Evolutionary conservation across 1,140 invertebrate genomes (phyloP).

Genomic region (Drosophila sucinea): DNA sequence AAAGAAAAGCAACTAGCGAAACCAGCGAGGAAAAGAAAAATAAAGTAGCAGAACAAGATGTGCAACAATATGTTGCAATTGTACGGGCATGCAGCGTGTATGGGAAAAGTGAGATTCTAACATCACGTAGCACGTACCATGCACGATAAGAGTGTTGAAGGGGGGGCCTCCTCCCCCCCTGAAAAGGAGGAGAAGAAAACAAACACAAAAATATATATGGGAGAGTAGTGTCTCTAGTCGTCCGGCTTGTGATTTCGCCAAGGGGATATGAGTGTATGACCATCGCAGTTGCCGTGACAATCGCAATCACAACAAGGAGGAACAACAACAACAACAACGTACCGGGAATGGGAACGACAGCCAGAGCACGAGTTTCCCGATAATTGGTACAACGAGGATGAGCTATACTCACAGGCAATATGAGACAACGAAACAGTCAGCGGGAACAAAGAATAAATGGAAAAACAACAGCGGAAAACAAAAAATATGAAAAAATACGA

Average conservation of each 20-base stretch:
- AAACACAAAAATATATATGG: constrained; percentile 4
- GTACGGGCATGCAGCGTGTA: constrained; percentile 40
- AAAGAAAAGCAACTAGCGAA: constrained; percentile 32
- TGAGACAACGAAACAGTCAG: constrained; percentile 16
- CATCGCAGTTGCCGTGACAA: constrained; percentile 69
- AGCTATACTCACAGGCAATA: constrained; percentile 40
- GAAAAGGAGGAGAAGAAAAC: constrained; percentile 10
- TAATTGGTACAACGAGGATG: constrained; percentile 55
- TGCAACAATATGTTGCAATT: constrained; percentile 73
- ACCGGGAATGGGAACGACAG: constrained; percentile 23
- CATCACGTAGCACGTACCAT: constrained; percentile 52
- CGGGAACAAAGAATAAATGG: neutral
- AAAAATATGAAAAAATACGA: neutral
- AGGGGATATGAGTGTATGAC: constrained; percentile 54
- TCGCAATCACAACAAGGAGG: constrained; percentile 60
- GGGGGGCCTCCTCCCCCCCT: neutral
- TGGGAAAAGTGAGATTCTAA: constrained; percentile 66
- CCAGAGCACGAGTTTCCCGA: constrained; percentile 39
- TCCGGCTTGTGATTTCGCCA: constrained; percentile 48
- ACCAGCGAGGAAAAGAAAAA: constrained; percentile 28
- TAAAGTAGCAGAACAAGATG: constrained; percentile 28
- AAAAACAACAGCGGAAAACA: constrained; percentile 6
- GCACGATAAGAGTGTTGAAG: constrained; percentile 17
- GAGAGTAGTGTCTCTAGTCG: constrained; percentile 18
- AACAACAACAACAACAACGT: constrained; percentile 26